Conservation (phyloP, 92 coral and sea anemone species). For the Siderastrea radians region DNA sequence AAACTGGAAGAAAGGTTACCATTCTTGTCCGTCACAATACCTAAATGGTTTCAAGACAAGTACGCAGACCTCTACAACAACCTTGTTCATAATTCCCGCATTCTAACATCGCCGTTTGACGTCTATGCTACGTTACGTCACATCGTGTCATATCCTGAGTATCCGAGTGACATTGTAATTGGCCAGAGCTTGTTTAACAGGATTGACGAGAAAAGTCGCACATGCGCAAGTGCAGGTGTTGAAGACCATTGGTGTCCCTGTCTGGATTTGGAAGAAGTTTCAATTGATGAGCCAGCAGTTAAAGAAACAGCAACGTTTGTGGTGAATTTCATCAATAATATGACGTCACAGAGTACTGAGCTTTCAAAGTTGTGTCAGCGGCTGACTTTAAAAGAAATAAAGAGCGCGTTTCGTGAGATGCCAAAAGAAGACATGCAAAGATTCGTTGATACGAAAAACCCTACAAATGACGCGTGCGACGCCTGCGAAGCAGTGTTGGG, state of each 20-base stretch:
- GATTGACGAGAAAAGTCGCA: conserved; percentile 49
- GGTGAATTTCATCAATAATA: conserved; percentile 63
- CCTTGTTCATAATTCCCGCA: conserved; percentile 23
- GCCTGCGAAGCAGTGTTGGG: conserved; percentile 65
- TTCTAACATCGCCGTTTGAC: conserved; percentile 76
- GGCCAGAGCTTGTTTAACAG: conserved; percentile 81
- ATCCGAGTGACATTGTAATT: conserved; percentile 56
- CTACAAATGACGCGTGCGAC: conserved; percentile 47
- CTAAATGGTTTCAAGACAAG: conserved; percentile 64
- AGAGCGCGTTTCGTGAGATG: too few relatives aligned
- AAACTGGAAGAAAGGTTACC: conserved; percentile 70
- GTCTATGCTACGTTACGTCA: conserved; percentile 72
- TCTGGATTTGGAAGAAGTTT: conserved; percentile 53
- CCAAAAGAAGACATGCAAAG: conserved; percentile 46
- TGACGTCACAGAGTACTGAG: conserved; percentile 3
- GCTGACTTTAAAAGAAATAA: too few relatives aligned
- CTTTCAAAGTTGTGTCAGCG: not conserved
- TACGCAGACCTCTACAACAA: conserved; percentile 39
- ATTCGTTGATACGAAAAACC: conserved; percentile 10
- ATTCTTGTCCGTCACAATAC: conserved; percentile 73
- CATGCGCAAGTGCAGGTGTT: too few relatives aligned
- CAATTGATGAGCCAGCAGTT: conserved; percentile 16
- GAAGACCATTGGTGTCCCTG: too few relatives aligned
- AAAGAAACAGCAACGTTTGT: conserved; percentile 3
- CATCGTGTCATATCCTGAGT: conserved; percentile 70